Evolutionary conservation across 2,797 vertebrate species (phyloP).

Genomic region (Pseudochirops corinnae): DNA sequence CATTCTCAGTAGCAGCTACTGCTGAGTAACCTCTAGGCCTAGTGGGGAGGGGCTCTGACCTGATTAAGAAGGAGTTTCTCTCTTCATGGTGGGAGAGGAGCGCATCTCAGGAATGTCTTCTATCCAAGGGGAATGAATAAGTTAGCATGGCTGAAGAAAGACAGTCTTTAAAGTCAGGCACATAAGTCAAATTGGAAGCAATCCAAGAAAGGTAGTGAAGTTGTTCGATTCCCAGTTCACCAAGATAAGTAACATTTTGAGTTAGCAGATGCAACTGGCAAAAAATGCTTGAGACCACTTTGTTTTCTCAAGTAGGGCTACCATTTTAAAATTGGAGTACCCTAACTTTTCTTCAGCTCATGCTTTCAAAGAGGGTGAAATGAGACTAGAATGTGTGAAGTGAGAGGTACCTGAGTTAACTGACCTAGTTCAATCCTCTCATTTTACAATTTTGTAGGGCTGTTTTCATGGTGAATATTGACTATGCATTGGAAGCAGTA

Average conservation of each 20-base stretch:
- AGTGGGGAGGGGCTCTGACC: slow-evolving; percentile 77
- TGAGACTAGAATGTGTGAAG: not conserved
- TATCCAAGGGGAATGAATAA: slow-evolving; percentile 70
- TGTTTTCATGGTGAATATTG: not conserved
- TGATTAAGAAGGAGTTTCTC: slow-evolving; percentile 76
- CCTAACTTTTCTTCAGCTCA: not conserved
- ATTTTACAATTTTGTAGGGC: not conserved
- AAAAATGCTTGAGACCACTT: slow-evolving; percentile 56
- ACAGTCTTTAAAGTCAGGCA: slow-evolving; percentile 57
- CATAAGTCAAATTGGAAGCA: slow-evolving; percentile 70
- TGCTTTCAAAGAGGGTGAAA: not conserved
- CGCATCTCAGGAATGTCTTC: slow-evolving; percentile 72
- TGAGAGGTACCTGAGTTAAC: not conserved
- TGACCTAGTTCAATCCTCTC: not conserved
- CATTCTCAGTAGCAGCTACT: slow-evolving; percentile 70
- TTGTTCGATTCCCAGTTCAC: slow-evolving; percentile 55
- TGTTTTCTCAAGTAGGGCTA: slow-evolving; percentile 37
- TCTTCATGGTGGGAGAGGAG: slow-evolving; percentile 69
- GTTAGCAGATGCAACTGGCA: slow-evolving; percentile 44
- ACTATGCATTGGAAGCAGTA: not conserved
- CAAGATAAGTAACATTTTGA: slow-evolving; percentile 65
- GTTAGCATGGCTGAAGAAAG: slow-evolving; percentile 73
- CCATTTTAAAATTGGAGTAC: not conserved
- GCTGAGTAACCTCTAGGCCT: slow-evolving; percentile 78
- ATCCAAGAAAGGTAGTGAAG: slow-evolving; percentile 57